Evolutionary conservation across 2,888 invertebrate species (phyloP).

Genomic region (Pristionchus mayeri): DNA sequence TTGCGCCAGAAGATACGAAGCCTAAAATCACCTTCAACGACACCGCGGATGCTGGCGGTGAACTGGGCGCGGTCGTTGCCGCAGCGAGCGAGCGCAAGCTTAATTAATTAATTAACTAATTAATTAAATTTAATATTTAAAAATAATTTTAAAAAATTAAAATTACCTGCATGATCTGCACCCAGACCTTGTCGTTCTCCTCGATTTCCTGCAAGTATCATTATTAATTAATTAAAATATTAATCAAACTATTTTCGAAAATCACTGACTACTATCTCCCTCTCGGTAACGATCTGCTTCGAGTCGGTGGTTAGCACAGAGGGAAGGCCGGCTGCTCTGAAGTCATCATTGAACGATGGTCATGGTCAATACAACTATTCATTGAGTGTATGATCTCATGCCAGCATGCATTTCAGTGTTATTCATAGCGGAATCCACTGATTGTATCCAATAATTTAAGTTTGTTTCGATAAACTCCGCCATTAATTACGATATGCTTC

Average conservation of each 20-base stretch:
- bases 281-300: neutral
- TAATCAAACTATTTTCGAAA: neutral
- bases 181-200: slow-evolving; percentile 67
- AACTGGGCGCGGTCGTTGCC: slow-evolving; percentile 66
- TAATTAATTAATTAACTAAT: neutral
- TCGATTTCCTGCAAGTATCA: slow-evolving; percentile 50
- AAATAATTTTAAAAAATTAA: neutral
- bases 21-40: slow-evolving; percentile 74
- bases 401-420: too few relatives aligned
- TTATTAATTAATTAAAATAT: neutral
- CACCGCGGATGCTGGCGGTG: slow-evolving; percentile 65
- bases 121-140: too few relatives aligned
- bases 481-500: neutral
- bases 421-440: too few relatives aligned
- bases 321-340: slow-evolving; percentile 40
- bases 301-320: slow-evolving; percentile 29
- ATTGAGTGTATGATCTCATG: too few relatives aligned
- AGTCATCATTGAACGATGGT: too few relatives aligned
- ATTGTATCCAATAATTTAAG: too few relatives aligned
- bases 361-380: too few relatives aligned
- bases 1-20: too few relatives aligned
- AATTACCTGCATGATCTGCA: slow-evolving; percentile 66
- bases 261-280: slow-evolving; percentile 11
- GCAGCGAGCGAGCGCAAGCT: slow-evolving; percentile 59
- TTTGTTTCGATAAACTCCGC: too few relatives aligned